Evolutionary conservation across 2,113 vertebrate species (phyloP).

Genomic region (Proterorhinus semilunaris): DNA sequence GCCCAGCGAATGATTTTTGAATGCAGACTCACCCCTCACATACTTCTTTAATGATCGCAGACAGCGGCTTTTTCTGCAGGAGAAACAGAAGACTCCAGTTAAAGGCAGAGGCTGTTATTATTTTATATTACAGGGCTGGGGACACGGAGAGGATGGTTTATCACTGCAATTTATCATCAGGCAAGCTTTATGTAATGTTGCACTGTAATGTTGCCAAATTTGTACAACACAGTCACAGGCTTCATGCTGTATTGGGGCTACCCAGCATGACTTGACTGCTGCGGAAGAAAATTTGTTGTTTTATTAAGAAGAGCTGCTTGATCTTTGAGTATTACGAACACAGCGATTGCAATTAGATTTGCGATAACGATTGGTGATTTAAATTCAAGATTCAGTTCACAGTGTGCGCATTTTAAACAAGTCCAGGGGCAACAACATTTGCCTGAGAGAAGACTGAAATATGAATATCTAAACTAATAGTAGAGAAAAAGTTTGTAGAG

Average conservation of each 20-base stretch:
- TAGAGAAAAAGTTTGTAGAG: too few relatives aligned
- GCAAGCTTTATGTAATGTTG: neutral
- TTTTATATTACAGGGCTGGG: constrained; percentile 44
- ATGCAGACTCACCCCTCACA: constrained; percentile 90
- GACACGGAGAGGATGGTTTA: constrained; percentile 25
- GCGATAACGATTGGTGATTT: too few relatives aligned
- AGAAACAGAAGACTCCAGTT: constrained; percentile 41
- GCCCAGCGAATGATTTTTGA: constrained; percentile 14
- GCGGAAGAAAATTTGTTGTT: neutral
- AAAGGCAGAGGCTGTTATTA: constrained; percentile 44
- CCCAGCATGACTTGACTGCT: neutral
- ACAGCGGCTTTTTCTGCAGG: constrained; percentile 93
- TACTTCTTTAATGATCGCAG: constrained; percentile 97
- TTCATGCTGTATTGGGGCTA: neutral
- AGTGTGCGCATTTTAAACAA: too few relatives aligned
- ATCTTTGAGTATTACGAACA: too few relatives aligned
- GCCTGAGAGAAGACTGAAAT: too few relatives aligned
- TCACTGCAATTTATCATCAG: neutral
- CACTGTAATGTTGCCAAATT: neutral
- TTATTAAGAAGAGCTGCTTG: too few relatives aligned
- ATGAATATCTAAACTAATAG: too few relatives aligned
- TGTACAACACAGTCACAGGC: neutral
- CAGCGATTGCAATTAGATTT: too few relatives aligned
- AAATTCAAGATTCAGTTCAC: too few relatives aligned
- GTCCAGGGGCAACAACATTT: too few relatives aligned